phyloP scores from a whole-genome alignment of 2,797 vertebrate genomes.

The Tangara arthus region DNA sequence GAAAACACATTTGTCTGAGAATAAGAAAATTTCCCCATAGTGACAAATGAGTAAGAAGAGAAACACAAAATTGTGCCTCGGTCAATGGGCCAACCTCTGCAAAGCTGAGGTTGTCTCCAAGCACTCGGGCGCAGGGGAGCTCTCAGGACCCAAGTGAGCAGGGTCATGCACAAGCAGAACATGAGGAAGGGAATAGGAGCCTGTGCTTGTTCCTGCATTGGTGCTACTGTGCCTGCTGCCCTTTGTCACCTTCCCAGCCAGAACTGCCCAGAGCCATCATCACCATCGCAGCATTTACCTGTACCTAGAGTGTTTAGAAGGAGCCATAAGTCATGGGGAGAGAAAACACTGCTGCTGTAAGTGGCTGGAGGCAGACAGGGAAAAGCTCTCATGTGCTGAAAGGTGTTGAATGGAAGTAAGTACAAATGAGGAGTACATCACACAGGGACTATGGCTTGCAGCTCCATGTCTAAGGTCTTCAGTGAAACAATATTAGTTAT shows the following conservation, averaged over 20 bases:
- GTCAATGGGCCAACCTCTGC: accelerated
- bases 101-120: neutral
- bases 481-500: neutral
- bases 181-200: neutral
- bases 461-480: neutral
- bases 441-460: neutral
- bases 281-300: neutral
- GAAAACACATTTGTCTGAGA: neutral
- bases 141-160: neutral
- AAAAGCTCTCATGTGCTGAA: neutral
- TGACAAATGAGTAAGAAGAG: neutral
- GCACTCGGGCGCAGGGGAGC: accelerated
- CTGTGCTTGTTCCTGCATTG: neutral
- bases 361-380: neutral
- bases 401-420: neutral
- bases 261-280: neutral
- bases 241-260: neutral
- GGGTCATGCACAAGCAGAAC: neutral
- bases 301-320: neutral
- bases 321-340: accelerated
- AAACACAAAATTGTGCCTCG: neutral
- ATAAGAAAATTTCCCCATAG: neutral
- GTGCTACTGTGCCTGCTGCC: neutral
- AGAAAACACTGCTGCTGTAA: neutral
- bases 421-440: neutral